A percentile compares a stretch with the other conserved stretches of the same genome.
Evolutionary conservation across 2,113 vertebrate genomes (phyloP).

Genomic region (Octodon degus): DNA sequence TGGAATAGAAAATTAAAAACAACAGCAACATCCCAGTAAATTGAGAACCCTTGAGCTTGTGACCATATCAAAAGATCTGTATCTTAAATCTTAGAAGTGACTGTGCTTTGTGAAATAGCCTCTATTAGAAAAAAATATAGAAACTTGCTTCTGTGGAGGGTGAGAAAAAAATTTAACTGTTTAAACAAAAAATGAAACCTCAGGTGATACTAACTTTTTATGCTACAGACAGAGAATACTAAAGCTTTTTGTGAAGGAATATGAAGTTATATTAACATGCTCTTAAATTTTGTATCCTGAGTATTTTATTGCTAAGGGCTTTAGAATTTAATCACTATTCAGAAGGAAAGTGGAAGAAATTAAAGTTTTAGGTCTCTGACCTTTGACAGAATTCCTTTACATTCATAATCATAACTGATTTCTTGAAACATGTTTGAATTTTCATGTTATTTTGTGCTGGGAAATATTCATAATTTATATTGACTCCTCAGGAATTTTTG

Average conservation of each 20-base stretch:
- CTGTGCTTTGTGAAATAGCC: conserved; percentile 56
- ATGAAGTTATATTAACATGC: conserved; percentile 30
- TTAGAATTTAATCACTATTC: conserved; percentile 69
- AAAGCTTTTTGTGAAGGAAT: conserved; percentile 44
- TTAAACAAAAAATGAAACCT: conserved; percentile 68
- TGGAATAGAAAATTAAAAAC: conserved; percentile 50
- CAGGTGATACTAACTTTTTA: conserved; percentile 34
- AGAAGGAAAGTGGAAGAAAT: conserved; percentile 49
- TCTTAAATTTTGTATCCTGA: conserved; percentile 67
- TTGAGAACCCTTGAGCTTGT: conserved; percentile 49
- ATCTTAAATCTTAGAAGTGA: conserved; percentile 61
- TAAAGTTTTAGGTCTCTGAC: conserved; percentile 63
- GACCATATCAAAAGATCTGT: conserved; percentile 10
- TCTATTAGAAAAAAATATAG: conserved; percentile 63
- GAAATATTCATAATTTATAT: conserved; percentile 58
- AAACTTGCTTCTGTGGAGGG: conserved; percentile 51
- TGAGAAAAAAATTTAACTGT: conserved; percentile 64
- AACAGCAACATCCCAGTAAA: conserved; percentile 16
- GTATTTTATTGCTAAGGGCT: conserved; percentile 46
- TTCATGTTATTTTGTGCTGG: conserved; percentile 68
- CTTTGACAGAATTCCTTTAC: conserved; percentile 63
- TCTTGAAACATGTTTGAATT: conserved; percentile 64
- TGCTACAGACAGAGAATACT: background rate
- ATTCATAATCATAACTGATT: conserved; percentile 52
- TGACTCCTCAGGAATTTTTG: conserved; percentile 63